Evolutionary conservation across 2,888 invertebrate species (phyloP).

Genomic region (Alloscopus bannaensis): DNA sequence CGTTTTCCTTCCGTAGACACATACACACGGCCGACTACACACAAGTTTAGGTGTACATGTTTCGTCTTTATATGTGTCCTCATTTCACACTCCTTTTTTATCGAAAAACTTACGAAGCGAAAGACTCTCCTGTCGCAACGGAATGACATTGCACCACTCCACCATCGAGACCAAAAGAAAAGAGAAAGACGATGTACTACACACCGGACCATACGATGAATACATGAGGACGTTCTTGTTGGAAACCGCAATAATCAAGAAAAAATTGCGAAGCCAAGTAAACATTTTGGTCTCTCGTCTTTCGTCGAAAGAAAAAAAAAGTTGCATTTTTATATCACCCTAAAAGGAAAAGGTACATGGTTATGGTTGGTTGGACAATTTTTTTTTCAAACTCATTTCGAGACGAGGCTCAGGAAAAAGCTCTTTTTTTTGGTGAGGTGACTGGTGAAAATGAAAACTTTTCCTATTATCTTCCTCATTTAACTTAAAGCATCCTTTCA

Average conservation of each 20-base stretch:
- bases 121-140: too few relatives aligned
- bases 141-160: too few relatives aligned
- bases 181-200: too few relatives aligned
- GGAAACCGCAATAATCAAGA: slow-evolving; percentile 37
- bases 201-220: too few relatives aligned
- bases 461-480: slow-evolving; percentile 57
- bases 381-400: too few relatives aligned
- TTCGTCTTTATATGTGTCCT: not conserved
- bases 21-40: not conserved
- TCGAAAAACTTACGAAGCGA: not conserved
- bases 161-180: too few relatives aligned
- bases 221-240: too few relatives aligned
- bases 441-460: slow-evolving; percentile 53
- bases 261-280: slow-evolving; percentile 19
- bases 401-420: too few relatives aligned
- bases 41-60: not conserved
- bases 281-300: slow-evolving; percentile 3
- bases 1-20: slow-evolving; percentile 27
- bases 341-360: not conserved
- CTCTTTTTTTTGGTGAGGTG: not conserved
- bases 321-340: not conserved
- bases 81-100: not conserved
- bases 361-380: slow-evolving; percentile 13
- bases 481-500: slow-evolving; percentile 18
- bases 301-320: slow-evolving; percentile 4